phyloP scores from a whole-genome alignment of 2,797 vertebrate species.

The Epinephelus coioides region DNA sequence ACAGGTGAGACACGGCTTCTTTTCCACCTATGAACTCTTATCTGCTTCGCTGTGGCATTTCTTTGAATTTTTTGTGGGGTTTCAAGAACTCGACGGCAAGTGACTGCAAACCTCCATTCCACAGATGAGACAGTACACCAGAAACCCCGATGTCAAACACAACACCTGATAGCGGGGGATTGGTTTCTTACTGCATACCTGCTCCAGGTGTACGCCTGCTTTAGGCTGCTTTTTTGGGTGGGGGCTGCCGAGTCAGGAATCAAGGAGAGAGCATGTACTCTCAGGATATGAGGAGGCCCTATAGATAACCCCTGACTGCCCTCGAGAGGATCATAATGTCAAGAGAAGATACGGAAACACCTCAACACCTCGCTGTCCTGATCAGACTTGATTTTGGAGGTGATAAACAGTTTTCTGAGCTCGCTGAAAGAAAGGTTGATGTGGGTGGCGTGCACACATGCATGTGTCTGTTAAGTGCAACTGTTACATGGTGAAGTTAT shows the following conservation, averaged over 20 bases:
- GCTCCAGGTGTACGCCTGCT: constrained; percentile 77
- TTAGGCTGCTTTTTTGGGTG: constrained; percentile 59
- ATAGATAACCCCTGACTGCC: constrained; percentile 52
- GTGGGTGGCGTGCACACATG: neutral
- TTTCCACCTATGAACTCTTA: constrained; percentile 42
- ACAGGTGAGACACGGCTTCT: constrained; percentile 42
- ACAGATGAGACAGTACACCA: constrained; percentile 64
- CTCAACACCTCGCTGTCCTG: constrained; percentile 32
- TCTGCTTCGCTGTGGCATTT: constrained; percentile 53
- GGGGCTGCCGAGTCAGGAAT: constrained; percentile 47
- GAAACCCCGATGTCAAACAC: constrained; percentile 67
- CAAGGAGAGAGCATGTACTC: constrained; percentile 28
- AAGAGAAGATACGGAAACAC: constrained; percentile 25
- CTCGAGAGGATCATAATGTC: constrained; percentile 36
- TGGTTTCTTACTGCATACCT: constrained; percentile 77
- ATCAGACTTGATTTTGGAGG: constrained; percentile 37
- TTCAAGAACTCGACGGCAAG: constrained; percentile 65
- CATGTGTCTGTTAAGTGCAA: neutral
- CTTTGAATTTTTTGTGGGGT: constrained; percentile 62
- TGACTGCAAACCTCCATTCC: constrained; percentile 76
- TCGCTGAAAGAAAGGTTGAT: neutral
- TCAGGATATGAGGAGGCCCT: constrained; percentile 56
- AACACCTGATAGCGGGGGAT: constrained; percentile 77
- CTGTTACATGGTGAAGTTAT: neutral
- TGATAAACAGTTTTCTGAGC: neutral